These are phyloP conservation scores for Platyrinchus mystaceus DNA, from an alignment of 2,797 vertebrate genomes.

Conservation along the genomic window DNA sequence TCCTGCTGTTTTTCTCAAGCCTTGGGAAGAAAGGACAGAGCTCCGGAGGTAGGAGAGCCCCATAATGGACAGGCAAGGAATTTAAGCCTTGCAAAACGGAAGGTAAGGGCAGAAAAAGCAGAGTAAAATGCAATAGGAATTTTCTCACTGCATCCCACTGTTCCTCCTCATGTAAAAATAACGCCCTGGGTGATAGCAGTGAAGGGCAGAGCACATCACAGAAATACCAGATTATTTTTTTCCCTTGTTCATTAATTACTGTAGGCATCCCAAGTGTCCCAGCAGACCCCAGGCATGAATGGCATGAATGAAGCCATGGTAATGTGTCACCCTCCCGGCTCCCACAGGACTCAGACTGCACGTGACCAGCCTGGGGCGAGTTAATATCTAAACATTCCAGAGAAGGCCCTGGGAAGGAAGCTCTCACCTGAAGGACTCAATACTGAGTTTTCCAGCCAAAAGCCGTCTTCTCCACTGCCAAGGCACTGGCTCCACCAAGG, in stretches of 20 bases:
- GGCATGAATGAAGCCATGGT: background rate
- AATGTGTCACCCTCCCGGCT: background rate
- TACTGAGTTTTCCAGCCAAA: background rate
- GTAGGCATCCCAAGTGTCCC: background rate
- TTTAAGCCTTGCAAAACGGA: background rate
- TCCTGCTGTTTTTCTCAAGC: background rate
- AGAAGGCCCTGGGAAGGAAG: background rate
- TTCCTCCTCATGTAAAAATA: background rate
- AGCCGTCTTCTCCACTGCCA: background rate
- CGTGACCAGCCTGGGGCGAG: background rate
- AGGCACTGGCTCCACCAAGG: background rate
- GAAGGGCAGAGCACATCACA: constrained; percentile 7
- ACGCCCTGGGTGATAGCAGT: background rate
- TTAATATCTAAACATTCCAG: background rate
- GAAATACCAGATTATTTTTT: background rate
- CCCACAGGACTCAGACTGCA: background rate
- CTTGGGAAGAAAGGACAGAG: background rate
- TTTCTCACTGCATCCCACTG: background rate
- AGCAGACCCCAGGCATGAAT: background rate
- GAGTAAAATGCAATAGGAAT: background rate
- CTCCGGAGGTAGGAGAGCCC: background rate
- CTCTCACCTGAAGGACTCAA: background rate
- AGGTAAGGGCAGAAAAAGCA: background rate
- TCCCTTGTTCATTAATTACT: background rate
- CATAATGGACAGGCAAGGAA: background rate